Percentiles rank a stretch among this genome's conserved stretches.
phyloP scores from a whole-genome alignment of 2,113 vertebrate genomes.

The Macquaria ambigua region DNA sequence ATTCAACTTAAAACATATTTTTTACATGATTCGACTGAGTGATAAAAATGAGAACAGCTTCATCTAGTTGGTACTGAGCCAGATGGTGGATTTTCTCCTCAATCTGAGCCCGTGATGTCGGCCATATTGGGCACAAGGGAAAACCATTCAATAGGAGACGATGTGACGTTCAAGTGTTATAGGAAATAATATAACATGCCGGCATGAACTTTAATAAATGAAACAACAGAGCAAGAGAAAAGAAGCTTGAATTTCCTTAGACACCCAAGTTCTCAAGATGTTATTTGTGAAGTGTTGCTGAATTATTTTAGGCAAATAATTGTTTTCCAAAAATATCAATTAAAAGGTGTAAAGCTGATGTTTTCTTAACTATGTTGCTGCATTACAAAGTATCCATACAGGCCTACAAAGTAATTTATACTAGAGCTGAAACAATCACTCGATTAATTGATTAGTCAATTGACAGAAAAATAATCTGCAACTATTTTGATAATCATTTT shows the following conservation, averaged over 20 bases:
- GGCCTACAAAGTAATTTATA: not conserved
- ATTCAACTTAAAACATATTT: not conserved
- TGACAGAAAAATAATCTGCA: not conserved
- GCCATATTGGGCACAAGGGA: slow-evolving; percentile 78
- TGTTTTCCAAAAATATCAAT: not conserved
- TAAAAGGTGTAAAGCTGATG: too few species aligned
- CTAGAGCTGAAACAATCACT: too few species aligned
- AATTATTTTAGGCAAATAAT: not conserved
- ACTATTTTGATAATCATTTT: not conserved
- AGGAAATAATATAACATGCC: not conserved
- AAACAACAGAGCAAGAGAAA: too few species aligned
- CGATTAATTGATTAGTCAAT: too few species aligned
- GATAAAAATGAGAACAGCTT: rapidly evolving
- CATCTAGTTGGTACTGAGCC: not conserved
- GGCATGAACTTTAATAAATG: not conserved
- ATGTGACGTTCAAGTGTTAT: slow-evolving; percentile 46
- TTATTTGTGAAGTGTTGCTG: not conserved
- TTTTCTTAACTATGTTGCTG: not conserved
- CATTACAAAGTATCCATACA: not conserved
- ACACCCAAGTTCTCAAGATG: not conserved
- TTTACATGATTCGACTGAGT: not conserved
- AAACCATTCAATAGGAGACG: slow-evolving; percentile 59
- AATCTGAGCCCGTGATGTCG: slow-evolving; percentile 46
- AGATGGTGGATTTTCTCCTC: slow-evolving; percentile 14
- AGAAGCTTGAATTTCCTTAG: not conserved